Evolutionary conservation across 2,888 invertebrate genomes (phyloP).

Genomic region (Coelinius sp.): DNA sequence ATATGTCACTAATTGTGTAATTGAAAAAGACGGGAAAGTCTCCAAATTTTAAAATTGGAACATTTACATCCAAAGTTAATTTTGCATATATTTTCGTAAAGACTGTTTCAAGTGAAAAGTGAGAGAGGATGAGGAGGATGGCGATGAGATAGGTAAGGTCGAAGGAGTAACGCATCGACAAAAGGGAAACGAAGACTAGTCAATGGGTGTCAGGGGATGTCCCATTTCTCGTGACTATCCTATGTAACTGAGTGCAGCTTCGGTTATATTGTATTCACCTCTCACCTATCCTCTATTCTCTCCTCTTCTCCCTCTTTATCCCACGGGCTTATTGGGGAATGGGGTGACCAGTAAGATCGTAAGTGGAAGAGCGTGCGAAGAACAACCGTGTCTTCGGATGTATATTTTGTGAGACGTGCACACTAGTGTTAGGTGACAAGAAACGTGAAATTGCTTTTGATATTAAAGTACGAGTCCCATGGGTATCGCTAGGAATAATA

Average conservation of each 20-base stretch:
- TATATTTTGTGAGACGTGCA: constrained; percentile 15
- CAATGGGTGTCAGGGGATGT: constrained; percentile 67
- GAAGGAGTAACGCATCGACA: constrained; percentile 47
- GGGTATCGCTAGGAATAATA: constrained; percentile 41
- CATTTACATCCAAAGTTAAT: too few species aligned
- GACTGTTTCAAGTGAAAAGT: not conserved
- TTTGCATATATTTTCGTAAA: too few species aligned
- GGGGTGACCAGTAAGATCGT: constrained; percentile 48
- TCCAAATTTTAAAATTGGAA: too few species aligned
- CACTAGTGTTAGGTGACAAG: constrained; percentile 33
- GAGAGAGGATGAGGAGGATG: not conserved
- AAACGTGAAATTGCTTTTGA: constrained; percentile 53
- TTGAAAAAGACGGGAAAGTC: too few species aligned
- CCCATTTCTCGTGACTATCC: constrained; percentile 65
- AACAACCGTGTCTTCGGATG: constrained; percentile 34
- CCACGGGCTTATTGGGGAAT: constrained; percentile 43
- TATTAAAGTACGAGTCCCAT: constrained; percentile 53
- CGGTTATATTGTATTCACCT: constrained; percentile 54
- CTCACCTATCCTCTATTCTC: constrained; percentile 15
- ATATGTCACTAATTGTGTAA: too few species aligned
- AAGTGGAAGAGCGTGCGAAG: constrained; percentile 63
- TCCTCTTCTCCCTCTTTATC: constrained; percentile 19
- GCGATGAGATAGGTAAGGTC: constrained; percentile 35
- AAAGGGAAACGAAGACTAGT: constrained; percentile 65
- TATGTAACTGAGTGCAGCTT: constrained; percentile 65